These are phyloP conservation scores for Actenoides lindsayi DNA, from an alignment of 2,113 vertebrate genomes.

Conservation along the genomic window DNA sequence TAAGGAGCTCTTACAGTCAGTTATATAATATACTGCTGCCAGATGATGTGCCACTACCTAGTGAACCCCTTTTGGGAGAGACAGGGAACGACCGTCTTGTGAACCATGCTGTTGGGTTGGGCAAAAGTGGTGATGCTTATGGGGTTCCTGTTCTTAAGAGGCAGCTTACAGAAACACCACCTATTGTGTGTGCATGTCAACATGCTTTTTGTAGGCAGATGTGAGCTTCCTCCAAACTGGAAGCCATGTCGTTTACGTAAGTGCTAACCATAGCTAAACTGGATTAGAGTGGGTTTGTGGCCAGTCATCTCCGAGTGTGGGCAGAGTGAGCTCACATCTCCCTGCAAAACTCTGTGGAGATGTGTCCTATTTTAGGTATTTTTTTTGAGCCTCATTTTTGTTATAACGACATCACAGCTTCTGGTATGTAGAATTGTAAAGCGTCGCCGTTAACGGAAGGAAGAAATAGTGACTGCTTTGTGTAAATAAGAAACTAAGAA, in stretches of 20 bases:
- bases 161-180: not conserved
- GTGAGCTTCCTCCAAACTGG: constrained; percentile 38
- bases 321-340: constrained; percentile 55
- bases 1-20: constrained; percentile 15
- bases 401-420: constrained; percentile 13
- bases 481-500: not conserved
- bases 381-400: not conserved
- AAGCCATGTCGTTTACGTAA: constrained; percentile 47
- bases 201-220: constrained; percentile 51
- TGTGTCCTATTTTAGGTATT: not conserved
- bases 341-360: constrained; percentile 13
- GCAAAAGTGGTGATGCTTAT: not conserved
- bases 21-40: not conserved
- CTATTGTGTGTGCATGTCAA: not conserved
- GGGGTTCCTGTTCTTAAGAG: not conserved
- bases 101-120: not conserved
- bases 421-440: not conserved
- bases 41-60: not conserved
- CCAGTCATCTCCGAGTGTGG: constrained; percentile 44
- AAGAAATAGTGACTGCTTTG: not conserved
- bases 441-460: not conserved
- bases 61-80: not conserved
- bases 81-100: not conserved
- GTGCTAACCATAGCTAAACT: constrained; percentile 62
- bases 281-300: constrained; percentile 60